Percentiles rank a stretch among this genome's conserved stretches.
These are phyloP conservation scores for Mechanitis mazaeus DNA, from an alignment of 2,888 invertebrate genomes.

Conservation along the genomic window DNA sequence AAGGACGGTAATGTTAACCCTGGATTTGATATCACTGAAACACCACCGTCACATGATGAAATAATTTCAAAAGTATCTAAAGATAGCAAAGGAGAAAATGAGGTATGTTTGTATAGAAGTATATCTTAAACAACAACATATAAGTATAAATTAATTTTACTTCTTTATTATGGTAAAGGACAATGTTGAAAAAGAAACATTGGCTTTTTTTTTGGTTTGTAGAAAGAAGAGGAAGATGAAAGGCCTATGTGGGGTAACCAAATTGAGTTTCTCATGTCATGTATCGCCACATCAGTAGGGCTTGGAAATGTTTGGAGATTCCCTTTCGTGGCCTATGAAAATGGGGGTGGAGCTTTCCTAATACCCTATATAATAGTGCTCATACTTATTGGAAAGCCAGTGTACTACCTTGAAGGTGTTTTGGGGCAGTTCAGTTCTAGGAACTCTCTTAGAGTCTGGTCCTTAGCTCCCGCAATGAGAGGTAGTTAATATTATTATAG, in stretches of 20 bases:
- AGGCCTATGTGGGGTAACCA: conserved; percentile 79
- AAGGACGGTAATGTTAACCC: conserved; percentile 7
- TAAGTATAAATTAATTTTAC: too few relatives aligned
- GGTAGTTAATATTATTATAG: conserved; percentile 63
- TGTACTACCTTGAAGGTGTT: conserved; percentile 88
- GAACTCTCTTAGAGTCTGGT: conserved; percentile 85
- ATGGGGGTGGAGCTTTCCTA: conserved; percentile 85
- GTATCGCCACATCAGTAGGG: conserved; percentile 83
- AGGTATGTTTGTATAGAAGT: too few relatives aligned
- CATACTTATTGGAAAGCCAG: conserved; percentile 83
- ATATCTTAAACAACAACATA: too few relatives aligned
- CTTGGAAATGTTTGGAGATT: conserved; percentile 84
- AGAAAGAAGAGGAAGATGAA: conserved; percentile 29
- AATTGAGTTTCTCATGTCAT: conserved; percentile 83
- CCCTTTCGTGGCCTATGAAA: conserved; percentile 79
- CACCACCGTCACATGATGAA: not conserved
- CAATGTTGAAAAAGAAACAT: too few relatives aligned
- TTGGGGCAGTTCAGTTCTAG: conserved; percentile 89
- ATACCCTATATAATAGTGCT: conserved; percentile 84
- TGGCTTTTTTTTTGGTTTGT: too few relatives aligned
- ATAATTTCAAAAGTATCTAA: not conserved
- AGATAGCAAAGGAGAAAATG: conserved; percentile 8
- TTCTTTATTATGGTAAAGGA: too few relatives aligned
- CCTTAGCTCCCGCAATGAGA: conserved; percentile 83
- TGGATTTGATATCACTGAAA: conserved; percentile 7